Base-by-base conservation (phyloP, 37 sponge, comb jelly and placozoan genomes). In the Axinella damicornis region DNA sequence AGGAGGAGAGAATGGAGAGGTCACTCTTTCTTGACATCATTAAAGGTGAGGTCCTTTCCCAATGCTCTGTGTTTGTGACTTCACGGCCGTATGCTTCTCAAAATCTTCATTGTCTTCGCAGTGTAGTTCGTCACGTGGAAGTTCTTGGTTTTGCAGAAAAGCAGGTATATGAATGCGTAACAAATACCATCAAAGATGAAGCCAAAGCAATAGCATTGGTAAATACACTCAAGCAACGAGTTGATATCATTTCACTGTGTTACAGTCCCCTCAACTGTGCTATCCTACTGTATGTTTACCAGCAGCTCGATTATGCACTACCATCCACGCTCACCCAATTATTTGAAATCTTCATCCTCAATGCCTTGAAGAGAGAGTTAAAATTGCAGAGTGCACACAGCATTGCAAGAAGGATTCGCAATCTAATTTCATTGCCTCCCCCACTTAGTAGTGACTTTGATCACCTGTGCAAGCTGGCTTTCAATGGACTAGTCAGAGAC, bases 91-190 rank as follows among this genome's bases (percentile, higher is more conserved):
- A 68, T 68, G 35, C 69, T 9, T n/a, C 69, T 28, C 32, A 68
- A 2, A 19, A 28, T 40, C 75, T 40, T 20, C 11, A 9, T 4
- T 12, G 2, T 40, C 14, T 13, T n/a, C 5, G 12, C 5, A 70
- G 39, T 13, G 12, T 19, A 17, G 13, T 25, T 63, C 65, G 30
- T 12, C 65, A 40, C 2, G 56, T 68, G 21, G 69, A 68, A 25
- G 27, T 68, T 16, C 16, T 68, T 20, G 69, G 69, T 2, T 68
- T 68, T 68, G 35, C 69, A 36, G 35, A 68, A 68, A 68, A 68
- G 27, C 64, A 62, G 28, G 12, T 62, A 13, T 2, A 38, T 13
- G 9, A 32, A 2, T 70, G 12, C 30, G 53, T 40, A 30, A 35
- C 22, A 5, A 5, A 5, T 37, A 24, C 1, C 21, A 30, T 40